Conservation (phyloP, 23 tunicate species). For the Ciona savignyi region DNA sequence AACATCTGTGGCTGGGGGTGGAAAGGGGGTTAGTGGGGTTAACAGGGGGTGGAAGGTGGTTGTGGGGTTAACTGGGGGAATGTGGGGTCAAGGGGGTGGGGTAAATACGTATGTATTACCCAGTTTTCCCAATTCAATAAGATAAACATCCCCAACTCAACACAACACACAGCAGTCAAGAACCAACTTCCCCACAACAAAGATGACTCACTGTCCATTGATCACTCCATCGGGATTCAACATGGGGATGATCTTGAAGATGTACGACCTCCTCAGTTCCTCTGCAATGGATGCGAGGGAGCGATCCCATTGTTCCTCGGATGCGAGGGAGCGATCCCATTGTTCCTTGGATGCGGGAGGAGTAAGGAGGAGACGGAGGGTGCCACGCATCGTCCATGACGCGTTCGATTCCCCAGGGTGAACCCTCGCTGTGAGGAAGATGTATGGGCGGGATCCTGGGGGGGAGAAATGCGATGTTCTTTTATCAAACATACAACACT, state of each 20-base stretch:
- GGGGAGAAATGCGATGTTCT: no score
- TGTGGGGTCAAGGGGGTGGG: no score
- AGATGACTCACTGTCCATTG: constrained; percentile 88
- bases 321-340: not conserved
- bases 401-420: constrained; percentile 99
- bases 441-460: constrained; percentile 87
- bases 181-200: no score
- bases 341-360: constrained; percentile 33
- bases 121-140: no score
- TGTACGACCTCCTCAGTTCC: constrained; percentile 62
- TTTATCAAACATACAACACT: no score
- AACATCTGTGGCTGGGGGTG: constrained; percentile 90
- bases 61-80: no score
- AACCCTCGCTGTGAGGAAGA: constrained; percentile 91
- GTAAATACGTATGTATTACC: no score
- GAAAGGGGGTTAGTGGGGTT: no score
- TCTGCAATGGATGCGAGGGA: constrained; percentile 41
- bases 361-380: constrained; percentile 68
- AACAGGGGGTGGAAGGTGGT: no score
- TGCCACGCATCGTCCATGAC: constrained; percentile 98
- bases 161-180: no score
- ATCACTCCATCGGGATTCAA: constrained; percentile 98
- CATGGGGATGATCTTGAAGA: constrained; percentile 97
- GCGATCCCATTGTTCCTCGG: constrained; percentile 9
- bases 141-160: no score